Evolutionary conservation across 2,888 invertebrate species (phyloP), one percentile per base, ranked within the genome.

Genomic region (Euplexia lucipara): DNA sequence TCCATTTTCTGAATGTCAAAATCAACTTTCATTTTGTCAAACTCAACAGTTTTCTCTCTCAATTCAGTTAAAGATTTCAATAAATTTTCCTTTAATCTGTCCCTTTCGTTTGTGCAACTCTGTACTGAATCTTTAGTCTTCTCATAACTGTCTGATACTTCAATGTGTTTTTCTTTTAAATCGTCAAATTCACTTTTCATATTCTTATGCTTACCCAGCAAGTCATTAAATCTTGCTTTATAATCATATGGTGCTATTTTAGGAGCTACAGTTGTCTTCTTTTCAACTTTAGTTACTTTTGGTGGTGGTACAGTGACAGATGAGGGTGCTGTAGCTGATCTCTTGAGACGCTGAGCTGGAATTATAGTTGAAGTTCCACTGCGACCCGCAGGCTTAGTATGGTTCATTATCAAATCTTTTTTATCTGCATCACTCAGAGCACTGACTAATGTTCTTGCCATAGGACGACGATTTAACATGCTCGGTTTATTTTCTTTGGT

Each of bases 231-330:
- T 53, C 97, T 95, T 32, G 96, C 96, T 87, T 97, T 96, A 73
- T 95, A 97, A 83, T 97, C 97, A 88, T 97, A 97, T 0, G 96
- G 94, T 8, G 96, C 94, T 52, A 96, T 96, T 70, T 96, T 96
- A 58, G 96, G 96, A 3, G 95, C 94, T 20, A 89, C 92, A 49
- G 86, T 87, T n/a, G 83, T 81, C 76, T 95, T 95, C 63, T 88
- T 91, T 70, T 93, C 93, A 6, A 95, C 83, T 86, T 93, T 95
- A 7, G 84, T 78, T 16, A 88, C 75, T 84, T 94, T 95, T 7
- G 85, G 70, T 14, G 85, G 79, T 14, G 91, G 88, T 6, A 87
- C 75, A 51, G 81, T 75, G 7, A 88, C 56, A 39, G 90, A 68
- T 39, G 91, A 82, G 1, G 94, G 92, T 2, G 83, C 91, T 37